Evolutionary conservation across 2,888 invertebrate genomes (phyloP).

Genomic region (Clostera curtula): DNA sequence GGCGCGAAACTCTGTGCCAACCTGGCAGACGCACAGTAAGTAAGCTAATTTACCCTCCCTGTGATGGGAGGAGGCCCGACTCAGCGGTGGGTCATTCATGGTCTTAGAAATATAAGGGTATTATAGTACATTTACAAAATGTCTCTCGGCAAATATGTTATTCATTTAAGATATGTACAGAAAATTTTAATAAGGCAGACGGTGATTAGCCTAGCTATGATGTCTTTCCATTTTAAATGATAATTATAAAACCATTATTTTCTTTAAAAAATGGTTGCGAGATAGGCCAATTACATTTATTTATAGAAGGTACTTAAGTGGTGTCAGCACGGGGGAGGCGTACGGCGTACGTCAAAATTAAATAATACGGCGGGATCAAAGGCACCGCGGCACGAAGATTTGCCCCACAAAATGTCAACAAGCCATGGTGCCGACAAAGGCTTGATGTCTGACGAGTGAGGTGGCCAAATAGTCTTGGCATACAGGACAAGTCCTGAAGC

Average conservation of each 20-base stretch:
- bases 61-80: too few relatives aligned
- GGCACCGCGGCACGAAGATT: slow-evolving; percentile 68
- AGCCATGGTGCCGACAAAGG: slow-evolving; percentile 57
- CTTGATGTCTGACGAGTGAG: slow-evolving; percentile 11
- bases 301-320: slow-evolving; percentile 28
- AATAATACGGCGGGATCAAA: slow-evolving; percentile 58
- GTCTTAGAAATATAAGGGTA: too few relatives aligned
- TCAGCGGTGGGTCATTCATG: too few relatives aligned
- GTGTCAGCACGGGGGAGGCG: slow-evolving; percentile 21
- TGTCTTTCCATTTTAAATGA: not conserved
- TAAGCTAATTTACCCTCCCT: too few relatives aligned
- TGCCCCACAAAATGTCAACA: slow-evolving; percentile 71
- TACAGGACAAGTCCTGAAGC: slow-evolving; percentile 4
- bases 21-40: too few relatives aligned
- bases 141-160: too few relatives aligned
- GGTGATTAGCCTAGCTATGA: too few relatives aligned
- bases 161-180: too few relatives aligned
- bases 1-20: too few relatives aligned
- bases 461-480: slow-evolving; percentile 10
- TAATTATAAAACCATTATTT: too few relatives aligned
- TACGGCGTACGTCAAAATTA: slow-evolving; percentile 48
- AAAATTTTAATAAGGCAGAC: too few relatives aligned
- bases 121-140: too few relatives aligned
- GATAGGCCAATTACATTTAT: slow-evolving; percentile 23
- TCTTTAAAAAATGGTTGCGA: slow-evolving; percentile 10